Conservation (phyloP, 2,113 vertebrate genomes). For the Chionis minor region DNA sequence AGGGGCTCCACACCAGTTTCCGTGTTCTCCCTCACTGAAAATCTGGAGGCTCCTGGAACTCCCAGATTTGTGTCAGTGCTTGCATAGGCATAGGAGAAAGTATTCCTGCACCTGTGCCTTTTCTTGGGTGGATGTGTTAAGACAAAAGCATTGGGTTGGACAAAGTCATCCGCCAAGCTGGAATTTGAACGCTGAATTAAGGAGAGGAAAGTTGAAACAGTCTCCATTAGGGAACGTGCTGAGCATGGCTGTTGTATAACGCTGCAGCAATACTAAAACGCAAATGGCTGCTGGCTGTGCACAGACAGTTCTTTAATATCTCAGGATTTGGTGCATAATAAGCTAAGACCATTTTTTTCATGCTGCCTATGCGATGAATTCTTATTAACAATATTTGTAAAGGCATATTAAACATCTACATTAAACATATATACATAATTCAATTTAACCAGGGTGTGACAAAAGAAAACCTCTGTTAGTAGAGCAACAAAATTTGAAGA, state of each 20-base stretch:
- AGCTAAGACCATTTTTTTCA: not conserved
- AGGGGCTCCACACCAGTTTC: not conserved
- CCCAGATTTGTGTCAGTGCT: not conserved
- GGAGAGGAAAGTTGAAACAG: constrained; percentile 4
- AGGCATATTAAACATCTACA: not conserved
- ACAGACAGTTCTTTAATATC: not conserved
- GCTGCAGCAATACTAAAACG: not conserved
- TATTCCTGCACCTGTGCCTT: not conserved
- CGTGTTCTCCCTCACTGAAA: not conserved
- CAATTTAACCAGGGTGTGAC: not conserved
- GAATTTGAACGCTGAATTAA: not conserved
- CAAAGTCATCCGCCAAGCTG: not conserved
- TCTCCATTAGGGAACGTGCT: constrained; percentile 27
- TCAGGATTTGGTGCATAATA: not conserved
- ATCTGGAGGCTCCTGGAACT: not conserved
- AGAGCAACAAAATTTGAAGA: not conserved
- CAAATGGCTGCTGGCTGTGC: constrained; percentile 59
- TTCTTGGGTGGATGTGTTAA: not conserved
- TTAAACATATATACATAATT: not conserved
- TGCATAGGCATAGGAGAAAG: not conserved
- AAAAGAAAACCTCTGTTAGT: not conserved
- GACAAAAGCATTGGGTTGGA: not conserved
- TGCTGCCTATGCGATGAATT: not conserved
- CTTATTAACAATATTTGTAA: not conserved
- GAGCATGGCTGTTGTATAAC: constrained; percentile 17